A percentile compares a stretch with the other conserved stretches of the same genome.
Conservation (phyloP, 2,888 invertebrate genomes). For the Abscondita cerata region DNA sequence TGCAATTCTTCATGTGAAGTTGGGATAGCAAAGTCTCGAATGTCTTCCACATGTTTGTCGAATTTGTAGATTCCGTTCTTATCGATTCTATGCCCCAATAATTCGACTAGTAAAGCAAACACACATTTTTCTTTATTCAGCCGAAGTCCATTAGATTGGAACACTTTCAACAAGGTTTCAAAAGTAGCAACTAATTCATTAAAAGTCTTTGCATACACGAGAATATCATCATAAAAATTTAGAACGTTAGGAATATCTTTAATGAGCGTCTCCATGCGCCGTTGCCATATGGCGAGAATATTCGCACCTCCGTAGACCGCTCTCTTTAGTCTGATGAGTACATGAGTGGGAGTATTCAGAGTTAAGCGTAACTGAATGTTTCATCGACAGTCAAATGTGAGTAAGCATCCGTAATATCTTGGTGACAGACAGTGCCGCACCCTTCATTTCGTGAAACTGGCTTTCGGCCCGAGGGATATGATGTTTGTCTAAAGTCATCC, state of each 20-base stretch:
- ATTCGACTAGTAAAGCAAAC: slow-evolving; percentile 6
- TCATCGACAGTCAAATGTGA: slow-evolving; percentile 16
- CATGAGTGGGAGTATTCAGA: slow-evolving; percentile 20
- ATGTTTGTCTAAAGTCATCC: too few species aligned
- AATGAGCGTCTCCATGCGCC: slow-evolving; percentile 18
- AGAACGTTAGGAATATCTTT: slow-evolving; percentile 13
- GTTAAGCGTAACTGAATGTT: slow-evolving; percentile 9
- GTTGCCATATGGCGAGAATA: slow-evolving; percentile 24
- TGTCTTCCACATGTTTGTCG: slow-evolving; percentile 23
- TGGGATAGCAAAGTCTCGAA: slow-evolving; percentile 32
- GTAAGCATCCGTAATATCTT: slow-evolving; percentile 30
- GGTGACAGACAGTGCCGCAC: slow-evolving; percentile 22
- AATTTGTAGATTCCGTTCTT: slow-evolving; percentile 11
- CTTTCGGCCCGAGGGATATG: slow-evolving; percentile 16
- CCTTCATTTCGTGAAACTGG: slow-evolving; percentile 13
- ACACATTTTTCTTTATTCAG: too few species aligned
- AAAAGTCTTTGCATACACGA: too few species aligned
- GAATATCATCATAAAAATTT: slow-evolving; percentile 1
- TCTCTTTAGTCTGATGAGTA: slow-evolving; percentile 5
- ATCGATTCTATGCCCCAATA: slow-evolving; percentile 31
- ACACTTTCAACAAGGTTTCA: too few species aligned
- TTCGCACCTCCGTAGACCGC: slow-evolving; percentile 12
- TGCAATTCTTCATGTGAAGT: slow-evolving; percentile 13
- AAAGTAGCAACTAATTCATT: too few species aligned
- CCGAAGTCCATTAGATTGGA: too few species aligned